Conservation (phyloP, 1,140 invertebrate genomes). For the Conus ventricosus region DNA sequence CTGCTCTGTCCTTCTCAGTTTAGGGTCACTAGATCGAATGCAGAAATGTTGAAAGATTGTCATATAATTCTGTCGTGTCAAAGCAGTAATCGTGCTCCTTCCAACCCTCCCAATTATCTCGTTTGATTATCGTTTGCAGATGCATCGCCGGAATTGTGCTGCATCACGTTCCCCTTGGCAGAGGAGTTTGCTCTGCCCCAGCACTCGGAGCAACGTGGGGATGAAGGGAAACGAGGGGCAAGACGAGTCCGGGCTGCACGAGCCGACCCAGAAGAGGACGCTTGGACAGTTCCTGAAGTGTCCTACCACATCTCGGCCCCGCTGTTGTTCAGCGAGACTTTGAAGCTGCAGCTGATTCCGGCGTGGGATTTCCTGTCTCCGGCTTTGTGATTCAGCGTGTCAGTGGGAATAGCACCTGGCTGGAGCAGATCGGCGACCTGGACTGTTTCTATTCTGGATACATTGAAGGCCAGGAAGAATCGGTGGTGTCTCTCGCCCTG, state of each 20-base stretch:
- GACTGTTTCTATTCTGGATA: constrained; percentile 83
- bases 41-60: too few species aligned
- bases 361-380: constrained; percentile 54
- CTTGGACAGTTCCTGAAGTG: not conserved
- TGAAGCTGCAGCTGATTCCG: constrained; percentile 29
- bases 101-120: too few species aligned
- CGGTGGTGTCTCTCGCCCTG: constrained; percentile 82
- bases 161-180: not conserved
- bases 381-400: constrained; percentile 54
- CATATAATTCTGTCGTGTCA: too few species aligned
- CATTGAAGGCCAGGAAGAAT: constrained; percentile 81
- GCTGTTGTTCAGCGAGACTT: constrained; percentile 32
- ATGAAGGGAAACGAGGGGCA: not conserved
- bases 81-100: too few species aligned
- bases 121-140: not conserved
- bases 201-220: not conserved
- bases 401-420: constrained; percentile 49
- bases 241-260: constrained; percentile 16
- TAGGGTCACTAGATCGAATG: too few species aligned
- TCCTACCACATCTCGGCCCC: constrained; percentile 27
- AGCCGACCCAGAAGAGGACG: not conserved
- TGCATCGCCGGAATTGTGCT: not conserved
- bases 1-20: too few species aligned
- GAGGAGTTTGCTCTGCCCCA: not conserved
- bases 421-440: constrained; percentile 51